Evolutionary conservation across 2,113 vertebrate species (phyloP), one percentile per base, ranked within the genome.

Genomic region (Antigone vipio): DNA sequence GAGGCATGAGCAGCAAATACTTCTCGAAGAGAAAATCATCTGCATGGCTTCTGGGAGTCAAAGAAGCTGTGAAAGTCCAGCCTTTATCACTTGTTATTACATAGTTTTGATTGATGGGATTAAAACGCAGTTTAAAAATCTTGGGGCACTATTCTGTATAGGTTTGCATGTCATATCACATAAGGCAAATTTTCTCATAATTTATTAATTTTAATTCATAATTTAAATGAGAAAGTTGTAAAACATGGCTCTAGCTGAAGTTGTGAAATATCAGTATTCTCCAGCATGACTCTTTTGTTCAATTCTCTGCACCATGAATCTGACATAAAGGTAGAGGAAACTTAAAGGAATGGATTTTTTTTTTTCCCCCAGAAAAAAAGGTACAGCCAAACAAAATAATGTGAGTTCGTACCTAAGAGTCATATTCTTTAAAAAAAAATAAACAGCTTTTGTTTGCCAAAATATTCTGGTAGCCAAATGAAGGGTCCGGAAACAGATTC

Each of bases 121-220:
- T 91, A 56, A 93, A 93, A 95, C 81, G 19, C 35, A 53, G 35
- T 79, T 88, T 67, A 82, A 93, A 93, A 95, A 82, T 87, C 83
- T 91, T 1, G 4, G 62, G 44, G 47, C 45, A 60, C 49, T 89
- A 49, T 71, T 95, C 69, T 89, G 77, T 58, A 81, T 62, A 94
- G 59, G 87, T 94, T 89, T 95, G 55, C 34, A 85, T 87, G 83
- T 80, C 80, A 45, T 89, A 92, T 62, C 69, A 91, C 62, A 89
- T 64, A 92, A 87, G 53, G 77, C 20, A 2, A 92, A 89, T 91
- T 93, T 96, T 93, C 58, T 91, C 74, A 97, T 93, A 80, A 93
- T 69, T 91, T 96, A 94, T 96, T 92, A 62, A 96, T 96, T 94
- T 92, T 62, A 81, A 93, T 96, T 73, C n/a, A 92, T 95, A 96